Evolutionary conservation across 2,797 vertebrate genomes (phyloP), one percentile per base, ranked within the genome.

Genomic region (Esox lucius): DNA sequence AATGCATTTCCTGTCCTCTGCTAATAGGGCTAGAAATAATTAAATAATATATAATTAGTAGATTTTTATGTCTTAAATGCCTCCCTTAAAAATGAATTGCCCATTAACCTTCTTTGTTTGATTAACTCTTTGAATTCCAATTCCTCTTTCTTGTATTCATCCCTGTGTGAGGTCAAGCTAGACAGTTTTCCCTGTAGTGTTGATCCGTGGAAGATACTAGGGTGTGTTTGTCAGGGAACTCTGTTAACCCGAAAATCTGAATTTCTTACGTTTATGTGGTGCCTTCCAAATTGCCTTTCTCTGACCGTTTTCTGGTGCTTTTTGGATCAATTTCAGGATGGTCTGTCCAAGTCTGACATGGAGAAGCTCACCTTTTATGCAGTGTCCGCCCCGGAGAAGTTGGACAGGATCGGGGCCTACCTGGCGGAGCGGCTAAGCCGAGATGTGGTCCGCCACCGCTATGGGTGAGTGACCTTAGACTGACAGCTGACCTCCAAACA

Each of bases 341-440:
- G 95, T 73, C 81, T 96, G 77, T 94, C 95, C 78, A 96, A 96
- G 80, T 93, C 94, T 71, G 95, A 95, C 87, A 96, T 95, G 95
- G 95, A 96, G 84, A 96, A 95, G 85, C 84, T 96, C 79, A 96
- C 95, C 0, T 96, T 96, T 84, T 96, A 96, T 0, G 95, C 95
- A 11, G 91, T 96, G 15, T 96, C 95, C 1, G 95, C 95, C 24
- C 95, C 95, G 0, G 95, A 96, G 77, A 96, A 96, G 77, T 87
- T 96, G 42, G 95, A 96, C 70, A 93, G 95, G 5, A 96, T 96
- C 0, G 95, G 95, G 0, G 90, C 94, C 28, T 96, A 96, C 83
- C 91, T 96, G 8, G 95, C 95, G 0, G 95, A 95, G 82, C 88
- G 94, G 65, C 92, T 95, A 4, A 95, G 94, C 84, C 85, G 95